Conservation (phyloP, 2,113 vertebrate species). For the Oxygymnocypris stewartii region DNA sequence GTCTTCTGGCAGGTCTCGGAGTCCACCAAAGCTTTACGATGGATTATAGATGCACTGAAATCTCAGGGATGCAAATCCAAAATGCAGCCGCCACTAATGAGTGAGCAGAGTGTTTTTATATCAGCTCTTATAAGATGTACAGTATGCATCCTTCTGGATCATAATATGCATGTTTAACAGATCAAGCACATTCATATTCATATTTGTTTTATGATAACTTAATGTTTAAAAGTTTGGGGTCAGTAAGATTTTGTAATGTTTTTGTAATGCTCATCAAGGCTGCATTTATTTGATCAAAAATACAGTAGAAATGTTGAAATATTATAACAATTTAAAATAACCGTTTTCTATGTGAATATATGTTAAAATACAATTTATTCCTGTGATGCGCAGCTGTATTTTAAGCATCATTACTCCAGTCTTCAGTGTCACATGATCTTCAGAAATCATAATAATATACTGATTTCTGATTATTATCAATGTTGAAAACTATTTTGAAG, state of each 20-base stretch:
- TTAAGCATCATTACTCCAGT: neutral
- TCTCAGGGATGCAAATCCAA: conserved; percentile 68
- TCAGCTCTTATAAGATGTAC: neutral
- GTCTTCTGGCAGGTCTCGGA: conserved; percentile 74
- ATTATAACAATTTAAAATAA: neutral
- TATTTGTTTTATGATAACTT: neutral
- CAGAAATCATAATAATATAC: neutral
- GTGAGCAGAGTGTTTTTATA: conserved; percentile 72
- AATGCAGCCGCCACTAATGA: conserved; percentile 62
- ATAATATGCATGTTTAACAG: neutral
- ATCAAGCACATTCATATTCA: neutral
- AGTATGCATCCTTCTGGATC: neutral
- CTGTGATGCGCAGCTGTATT: neutral
- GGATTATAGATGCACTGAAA: conserved; percentile 82
- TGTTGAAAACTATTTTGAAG: neutral
- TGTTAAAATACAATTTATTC: neutral
- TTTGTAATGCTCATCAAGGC: neutral
- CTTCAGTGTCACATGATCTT: conserved; percentile 1
- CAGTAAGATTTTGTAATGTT: neutral
- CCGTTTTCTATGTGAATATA: neutral
- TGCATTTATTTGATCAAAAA: neutral
- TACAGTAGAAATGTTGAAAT: neutral
- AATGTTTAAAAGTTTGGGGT: neutral
- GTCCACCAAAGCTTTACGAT: conserved; percentile 78
- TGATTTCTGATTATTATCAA: neutral